Conservation (phyloP, 2,888 invertebrate species). For the Chrysolina americana region DNA sequence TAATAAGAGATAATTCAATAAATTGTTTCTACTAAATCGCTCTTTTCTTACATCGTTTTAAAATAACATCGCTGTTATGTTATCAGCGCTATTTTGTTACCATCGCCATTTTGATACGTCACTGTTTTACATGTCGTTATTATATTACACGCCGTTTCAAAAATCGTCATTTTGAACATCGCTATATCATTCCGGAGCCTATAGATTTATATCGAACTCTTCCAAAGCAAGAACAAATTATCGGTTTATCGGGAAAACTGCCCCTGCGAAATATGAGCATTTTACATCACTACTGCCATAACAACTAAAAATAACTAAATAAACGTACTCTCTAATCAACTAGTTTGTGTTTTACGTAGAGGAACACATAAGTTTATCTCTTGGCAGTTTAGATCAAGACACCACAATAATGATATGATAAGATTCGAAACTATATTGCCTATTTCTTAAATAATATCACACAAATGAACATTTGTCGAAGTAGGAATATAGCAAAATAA, state of each 20-base stretch:
- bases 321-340: conserved; percentile 22
- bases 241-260: conserved; percentile 29
- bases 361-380: conserved; percentile 50
- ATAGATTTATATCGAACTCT: too few species aligned
- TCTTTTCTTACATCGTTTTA: too few species aligned
- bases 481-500: conserved; percentile 28
- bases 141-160: too few species aligned
- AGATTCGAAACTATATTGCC: conserved; percentile 51
- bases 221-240: too few species aligned
- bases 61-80: too few species aligned
- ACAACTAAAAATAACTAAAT: conserved; percentile 28
- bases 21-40: too few species aligned
- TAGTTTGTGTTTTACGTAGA: conserved; percentile 46
- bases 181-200: too few species aligned
- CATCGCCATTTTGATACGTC: too few species aligned
- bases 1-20: too few species aligned
- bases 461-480: conserved; percentile 32
- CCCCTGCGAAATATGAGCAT: conserved; percentile 23
- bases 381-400: conserved; percentile 61
- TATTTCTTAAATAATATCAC: conserved; percentile 36
- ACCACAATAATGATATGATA: conserved; percentile 59
- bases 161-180: too few species aligned
- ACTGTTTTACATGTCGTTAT: too few species aligned
- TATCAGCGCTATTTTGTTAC: too few species aligned
- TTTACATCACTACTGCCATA: conserved; percentile 14